phyloP scores from a whole-genome alignment of 2,888 invertebrate species.

The Oasisia sp. region DNA sequence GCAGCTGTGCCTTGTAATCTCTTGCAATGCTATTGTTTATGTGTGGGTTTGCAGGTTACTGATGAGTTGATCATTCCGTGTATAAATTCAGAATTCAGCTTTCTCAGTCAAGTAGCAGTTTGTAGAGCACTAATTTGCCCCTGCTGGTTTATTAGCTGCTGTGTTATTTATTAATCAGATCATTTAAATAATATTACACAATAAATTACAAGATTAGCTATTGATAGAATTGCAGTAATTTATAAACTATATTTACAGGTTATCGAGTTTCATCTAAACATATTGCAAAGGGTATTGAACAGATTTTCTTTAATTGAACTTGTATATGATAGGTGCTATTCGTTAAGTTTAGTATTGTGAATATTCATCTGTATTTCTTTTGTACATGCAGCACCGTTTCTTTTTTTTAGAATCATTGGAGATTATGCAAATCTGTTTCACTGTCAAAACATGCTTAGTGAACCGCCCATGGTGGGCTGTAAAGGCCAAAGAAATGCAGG shows the following conservation, averaged over 20 bases:
- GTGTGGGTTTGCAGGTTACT: neutral
- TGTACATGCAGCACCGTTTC: neutral
- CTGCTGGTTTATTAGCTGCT: neutral
- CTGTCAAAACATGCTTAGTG: neutral
- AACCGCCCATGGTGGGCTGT: neutral
- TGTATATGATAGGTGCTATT: neutral
- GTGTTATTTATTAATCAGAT: neutral
- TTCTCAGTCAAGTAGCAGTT: neutral
- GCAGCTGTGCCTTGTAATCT: neutral
- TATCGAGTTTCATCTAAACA: neutral
- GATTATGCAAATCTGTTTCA: neutral
- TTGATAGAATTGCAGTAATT: neutral
- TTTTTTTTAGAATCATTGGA: neutral
- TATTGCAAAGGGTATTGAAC: neutral
- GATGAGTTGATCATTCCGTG: slow-evolving; percentile 10
- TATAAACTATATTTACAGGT: neutral
- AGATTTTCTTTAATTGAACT: neutral
- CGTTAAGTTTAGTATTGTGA: neutral
- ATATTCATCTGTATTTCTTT: neutral
- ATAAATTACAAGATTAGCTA: neutral
- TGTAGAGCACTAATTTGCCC: neutral
- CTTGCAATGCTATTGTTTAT: neutral
- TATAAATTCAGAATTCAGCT: slow-evolving; percentile 13
- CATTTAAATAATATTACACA: neutral
- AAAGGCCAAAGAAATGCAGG: slow-evolving; percentile 5